Evolutionary conservation across 2,888 invertebrate genomes (phyloP).

Genomic region (Ichneumoninae sp.): DNA sequence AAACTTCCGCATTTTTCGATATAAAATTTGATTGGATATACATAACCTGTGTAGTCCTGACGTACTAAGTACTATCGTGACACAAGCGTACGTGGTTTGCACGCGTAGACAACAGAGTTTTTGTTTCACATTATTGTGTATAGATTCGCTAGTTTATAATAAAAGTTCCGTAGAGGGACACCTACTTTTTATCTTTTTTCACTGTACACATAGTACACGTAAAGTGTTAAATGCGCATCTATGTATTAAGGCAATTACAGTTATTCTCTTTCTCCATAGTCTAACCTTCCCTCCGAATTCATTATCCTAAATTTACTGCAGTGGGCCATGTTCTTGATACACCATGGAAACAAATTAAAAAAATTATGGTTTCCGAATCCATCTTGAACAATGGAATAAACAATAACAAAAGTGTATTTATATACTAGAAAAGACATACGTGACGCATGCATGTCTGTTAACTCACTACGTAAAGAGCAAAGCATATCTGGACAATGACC

Average conservation of each 20-base stretch:
- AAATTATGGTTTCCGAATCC: constrained; percentile 16
- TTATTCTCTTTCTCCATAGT: constrained; percentile 35
- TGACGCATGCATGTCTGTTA: not conserved
- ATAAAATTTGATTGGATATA: constrained; percentile 31
- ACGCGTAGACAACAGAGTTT: constrained; percentile 36
- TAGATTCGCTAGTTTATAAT: constrained; percentile 23
- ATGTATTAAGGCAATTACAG: constrained; percentile 76
- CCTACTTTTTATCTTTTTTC: constrained; percentile 9
- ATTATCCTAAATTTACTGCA: constrained; percentile 24
- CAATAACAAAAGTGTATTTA: not conserved
- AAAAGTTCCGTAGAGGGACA: constrained; percentile 14
- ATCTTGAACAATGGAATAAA: constrained; percentile 25
- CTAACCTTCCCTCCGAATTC: constrained; percentile 30
- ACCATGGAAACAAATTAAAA: not conserved
- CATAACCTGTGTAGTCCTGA: constrained; percentile 1
- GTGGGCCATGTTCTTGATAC: constrained; percentile 24
- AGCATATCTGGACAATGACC: constrained; percentile 49
- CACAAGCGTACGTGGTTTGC: constrained; percentile 22
- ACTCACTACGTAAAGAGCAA: constrained; percentile 6
- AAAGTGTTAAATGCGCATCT: constrained; percentile 69
- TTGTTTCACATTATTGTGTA: constrained; percentile 21
- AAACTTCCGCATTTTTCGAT: constrained; percentile 64
- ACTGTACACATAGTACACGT: constrained; percentile 57
- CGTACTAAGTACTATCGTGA: constrained; percentile 1
- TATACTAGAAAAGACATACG: constrained; percentile 18